Evolutionary conservation across 2,113 vertebrate species (phyloP), one percentile per base, ranked within the genome.

Genomic region (Zingel zingel): DNA sequence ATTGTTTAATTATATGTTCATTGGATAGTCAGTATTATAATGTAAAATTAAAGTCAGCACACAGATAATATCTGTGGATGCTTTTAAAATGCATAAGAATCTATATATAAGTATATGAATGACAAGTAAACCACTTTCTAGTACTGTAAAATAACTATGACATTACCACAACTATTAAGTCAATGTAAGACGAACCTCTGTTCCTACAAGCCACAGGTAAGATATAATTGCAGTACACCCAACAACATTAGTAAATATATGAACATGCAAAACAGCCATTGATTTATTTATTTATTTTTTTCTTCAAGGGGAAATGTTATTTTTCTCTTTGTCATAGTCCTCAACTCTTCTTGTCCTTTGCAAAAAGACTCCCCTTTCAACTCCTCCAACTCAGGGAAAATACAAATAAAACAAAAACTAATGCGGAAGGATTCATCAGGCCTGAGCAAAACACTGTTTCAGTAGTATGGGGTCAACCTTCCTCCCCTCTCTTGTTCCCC

Each of bases 381-480:
- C 84, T 89, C 90, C 86, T 92, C 91, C 86, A 91, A 93, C 88
- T 91, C 81, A 89, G 87, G 89, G 77, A 91, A 93, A 94, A 92
- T 86, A 93, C 89, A 94, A 95, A 92, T 74, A 67, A 90, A 95
- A 93, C 78, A 89, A 87, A 90, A 93, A 91, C 81, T 89, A 88
- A 71, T 76, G 82, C 65, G 74, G 85, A 92, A 94, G 93, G 89
- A 92, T 93, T 93, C 73, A 87, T 93, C 91, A 89, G 92, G 93
- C 94, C 94, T 94, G 94, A 95, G 90, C 93, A 90, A 90, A 93
- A 94, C 87, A 93, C 92, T 91, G 89, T 93, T 93, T 94, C 94
- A 94, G 94, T 93, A 94, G 93, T 93, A 91, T 83, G 81, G 74
- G 88, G 65, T 76, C 74, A 74, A 87, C 39, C 61, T 84, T 82